Percentiles rank a stretch among this genome's conserved stretches.
These are phyloP conservation scores for Aromia moschata DNA, from an alignment of 2,888 invertebrate genomes.

Conservation along the genomic window DNA sequence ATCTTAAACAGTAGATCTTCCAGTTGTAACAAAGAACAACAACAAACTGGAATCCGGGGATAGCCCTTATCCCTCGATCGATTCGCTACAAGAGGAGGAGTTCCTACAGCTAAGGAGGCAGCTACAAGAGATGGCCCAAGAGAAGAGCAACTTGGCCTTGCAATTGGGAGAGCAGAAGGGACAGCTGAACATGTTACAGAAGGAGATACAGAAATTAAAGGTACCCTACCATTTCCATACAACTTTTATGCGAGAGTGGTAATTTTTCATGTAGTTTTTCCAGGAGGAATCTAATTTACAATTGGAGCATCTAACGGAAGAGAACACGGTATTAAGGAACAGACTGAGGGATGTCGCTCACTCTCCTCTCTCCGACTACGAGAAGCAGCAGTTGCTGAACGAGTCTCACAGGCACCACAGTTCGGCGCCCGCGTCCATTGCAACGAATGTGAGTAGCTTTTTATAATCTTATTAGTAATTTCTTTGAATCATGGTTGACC, in stretches of 20 bases:
- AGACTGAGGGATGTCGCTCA: slow-evolving; percentile 81
- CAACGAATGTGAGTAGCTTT: slow-evolving; percentile 64
- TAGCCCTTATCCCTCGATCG: slow-evolving; percentile 46
- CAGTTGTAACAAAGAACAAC: slow-evolving; percentile 52
- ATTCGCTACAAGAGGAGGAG: slow-evolving; percentile 66
- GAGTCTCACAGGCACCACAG: slow-evolving; percentile 76
- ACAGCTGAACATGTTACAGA: slow-evolving; percentile 73
- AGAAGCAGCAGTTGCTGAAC: slow-evolving; percentile 82
- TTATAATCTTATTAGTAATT: too few species aligned
- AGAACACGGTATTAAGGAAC: slow-evolving; percentile 79
- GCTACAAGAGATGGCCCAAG: slow-evolving; percentile 71
- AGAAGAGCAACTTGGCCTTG: slow-evolving; percentile 72
- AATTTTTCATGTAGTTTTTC: slow-evolving; percentile 58
- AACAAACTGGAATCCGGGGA: slow-evolving; percentile 53
- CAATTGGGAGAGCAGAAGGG: slow-evolving; percentile 73
- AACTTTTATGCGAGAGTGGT: not conserved
- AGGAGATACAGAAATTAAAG: slow-evolving; percentile 77
- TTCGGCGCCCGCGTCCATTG: slow-evolving; percentile 83
- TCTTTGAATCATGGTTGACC: too few species aligned
- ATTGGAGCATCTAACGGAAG: slow-evolving; percentile 76
- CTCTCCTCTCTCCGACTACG: slow-evolving; percentile 83
- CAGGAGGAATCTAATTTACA: slow-evolving; percentile 72
- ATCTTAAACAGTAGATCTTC: too few species aligned
- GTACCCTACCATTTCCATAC: slow-evolving; percentile 59
- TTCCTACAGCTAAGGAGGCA: slow-evolving; percentile 73